A percentile compares a stretch with the other conserved stretches of the same genome.
These are phyloP conservation scores for Laothoe populi DNA, from an alignment of 2,888 invertebrate genomes.

Conservation along the genomic window DNA sequence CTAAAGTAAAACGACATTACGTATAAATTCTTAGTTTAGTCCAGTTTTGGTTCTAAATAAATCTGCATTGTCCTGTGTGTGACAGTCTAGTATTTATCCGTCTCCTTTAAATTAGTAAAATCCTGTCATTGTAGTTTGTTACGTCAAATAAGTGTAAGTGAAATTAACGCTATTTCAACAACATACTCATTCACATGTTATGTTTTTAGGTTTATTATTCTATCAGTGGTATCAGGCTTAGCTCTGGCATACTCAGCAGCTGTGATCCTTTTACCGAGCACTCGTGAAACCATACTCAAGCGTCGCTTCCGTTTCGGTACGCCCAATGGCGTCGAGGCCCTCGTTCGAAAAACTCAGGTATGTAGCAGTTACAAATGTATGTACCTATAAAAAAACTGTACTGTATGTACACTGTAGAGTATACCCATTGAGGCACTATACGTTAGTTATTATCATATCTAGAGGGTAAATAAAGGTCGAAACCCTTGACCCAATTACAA, in stretches of 20 bases:
- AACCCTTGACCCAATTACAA: neutral
- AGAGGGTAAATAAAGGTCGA: conserved; percentile 3
- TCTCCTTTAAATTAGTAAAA: too few relatives aligned
- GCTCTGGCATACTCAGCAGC: conserved; percentile 93
- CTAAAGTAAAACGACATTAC: neutral
- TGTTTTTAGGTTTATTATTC: conserved; percentile 92
- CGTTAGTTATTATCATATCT: neutral
- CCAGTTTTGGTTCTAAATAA: too few relatives aligned
- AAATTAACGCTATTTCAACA: too few relatives aligned
- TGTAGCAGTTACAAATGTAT: conserved; percentile 27
- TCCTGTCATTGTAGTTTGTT: too few relatives aligned
- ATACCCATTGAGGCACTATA: neutral
- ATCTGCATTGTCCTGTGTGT: too few relatives aligned
- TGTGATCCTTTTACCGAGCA: conserved; percentile 91
- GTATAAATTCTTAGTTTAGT: too few relatives aligned
- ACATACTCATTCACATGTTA: conserved; percentile 8
- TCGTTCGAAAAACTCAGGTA: conserved; percentile 93
- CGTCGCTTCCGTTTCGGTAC: conserved; percentile 92
- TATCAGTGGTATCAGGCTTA: conserved; percentile 90
- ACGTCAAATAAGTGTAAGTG: too few relatives aligned
- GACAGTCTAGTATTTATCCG: too few relatives aligned
- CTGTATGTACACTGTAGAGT: neutral
- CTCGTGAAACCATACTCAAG: conserved; percentile 92
- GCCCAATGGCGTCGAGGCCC: conserved; percentile 88
- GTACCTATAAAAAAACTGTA: too few relatives aligned